A percentile compares a stretch with the other conserved stretches of the same genome.
Evolutionary conservation across 2,113 vertebrate genomes (phyloP).

Genomic region (Menidia beryllina): DNA sequence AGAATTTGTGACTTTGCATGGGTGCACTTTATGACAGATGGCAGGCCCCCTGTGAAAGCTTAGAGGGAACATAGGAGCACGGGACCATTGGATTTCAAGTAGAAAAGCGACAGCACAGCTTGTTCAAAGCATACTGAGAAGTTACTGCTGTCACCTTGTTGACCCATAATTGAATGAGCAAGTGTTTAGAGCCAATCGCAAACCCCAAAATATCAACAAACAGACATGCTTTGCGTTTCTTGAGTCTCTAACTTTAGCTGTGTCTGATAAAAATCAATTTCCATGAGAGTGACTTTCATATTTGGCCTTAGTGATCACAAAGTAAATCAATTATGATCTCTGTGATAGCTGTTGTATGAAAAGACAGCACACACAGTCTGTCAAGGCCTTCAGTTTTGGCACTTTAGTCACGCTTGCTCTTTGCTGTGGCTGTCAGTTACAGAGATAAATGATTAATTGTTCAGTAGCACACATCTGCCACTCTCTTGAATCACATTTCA

Average conservation of each 20-base stretch:
- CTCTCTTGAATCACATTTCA: conserved; percentile 5
- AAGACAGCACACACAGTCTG: conserved; percentile 15
- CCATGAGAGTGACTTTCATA: conserved; percentile 50
- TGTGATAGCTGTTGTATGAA: conserved; percentile 29
- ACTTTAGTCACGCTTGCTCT: conserved; percentile 10
- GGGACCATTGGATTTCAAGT: conserved; percentile 65
- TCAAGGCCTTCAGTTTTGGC: conserved; percentile 26
- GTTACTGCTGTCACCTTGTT: conserved; percentile 61
- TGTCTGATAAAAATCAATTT: conserved; percentile 51
- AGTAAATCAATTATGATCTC: conserved; percentile 38
- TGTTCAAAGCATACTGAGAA: conserved; percentile 51
- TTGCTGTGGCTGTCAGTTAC: neutral
- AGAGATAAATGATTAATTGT: conserved; percentile 4
- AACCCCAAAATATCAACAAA: conserved; percentile 59
- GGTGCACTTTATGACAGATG: conserved; percentile 65
- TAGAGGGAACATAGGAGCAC: conserved; percentile 41
- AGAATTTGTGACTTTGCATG: conserved; percentile 24
- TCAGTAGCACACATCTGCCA: conserved; percentile 28
- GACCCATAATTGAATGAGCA: conserved; percentile 65
- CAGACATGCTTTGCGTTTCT: conserved; percentile 51
- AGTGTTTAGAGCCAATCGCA: conserved; percentile 72
- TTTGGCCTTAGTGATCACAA: conserved; percentile 42
- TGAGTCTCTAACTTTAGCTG: conserved; percentile 23
- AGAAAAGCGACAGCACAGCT: conserved; percentile 60
- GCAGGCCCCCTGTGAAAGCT: conserved; percentile 54